Percentiles rank a stretch among this genome's conserved stretches.
phyloP scores from a whole-genome alignment of 1,140 invertebrate species.

The Danaus melanippus region DNA sequence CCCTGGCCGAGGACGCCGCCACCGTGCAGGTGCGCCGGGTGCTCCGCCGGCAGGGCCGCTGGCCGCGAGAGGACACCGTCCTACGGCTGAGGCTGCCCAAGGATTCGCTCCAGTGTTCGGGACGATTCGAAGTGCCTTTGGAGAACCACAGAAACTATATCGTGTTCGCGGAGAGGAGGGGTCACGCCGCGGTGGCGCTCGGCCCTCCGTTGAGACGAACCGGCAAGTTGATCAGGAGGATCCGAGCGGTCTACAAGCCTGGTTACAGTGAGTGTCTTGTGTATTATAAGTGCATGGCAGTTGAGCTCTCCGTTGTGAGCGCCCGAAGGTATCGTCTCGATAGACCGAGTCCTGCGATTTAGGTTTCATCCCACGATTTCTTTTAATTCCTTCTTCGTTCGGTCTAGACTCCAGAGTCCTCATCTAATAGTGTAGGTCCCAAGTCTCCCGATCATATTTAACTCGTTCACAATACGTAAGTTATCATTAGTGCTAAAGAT shows the following conservation, averaged over 20 bases:
- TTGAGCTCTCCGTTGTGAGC: slow-evolving; percentile 27
- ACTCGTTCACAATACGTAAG: slow-evolving; percentile 19
- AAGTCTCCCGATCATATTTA: too few species aligned
- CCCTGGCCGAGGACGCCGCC: slow-evolving; percentile 52
- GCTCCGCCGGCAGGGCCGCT: slow-evolving; percentile 50
- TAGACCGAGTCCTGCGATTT: too few species aligned
- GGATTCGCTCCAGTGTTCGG: slow-evolving; percentile 48
- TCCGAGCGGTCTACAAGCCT: slow-evolving; percentile 60
- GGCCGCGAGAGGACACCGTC: slow-evolving; percentile 55
- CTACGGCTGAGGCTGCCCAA: slow-evolving; percentile 49
- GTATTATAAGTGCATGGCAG: slow-evolving; percentile 39
- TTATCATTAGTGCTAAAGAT: slow-evolving; percentile 30
- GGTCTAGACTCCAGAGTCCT: too few species aligned
- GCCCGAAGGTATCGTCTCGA: slow-evolving; percentile 17
- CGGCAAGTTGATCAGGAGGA: slow-evolving; percentile 52
- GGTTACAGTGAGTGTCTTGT: slow-evolving; percentile 64
- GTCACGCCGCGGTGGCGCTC: slow-evolving; percentile 57
- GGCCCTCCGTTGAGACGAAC: slow-evolving; percentile 58
- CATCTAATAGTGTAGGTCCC: too few species aligned
- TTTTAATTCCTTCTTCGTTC: too few species aligned
- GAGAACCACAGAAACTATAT: slow-evolving; percentile 62
- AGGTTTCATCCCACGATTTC: too few species aligned
- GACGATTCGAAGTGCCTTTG: slow-evolving; percentile 62
- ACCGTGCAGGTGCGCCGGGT: slow-evolving; percentile 54
- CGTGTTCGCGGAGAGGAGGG: slow-evolving; percentile 61